Evolutionary conservation across 2,113 vertebrate species (phyloP).

Genomic region (Planiliza haematocheilus): DNA sequence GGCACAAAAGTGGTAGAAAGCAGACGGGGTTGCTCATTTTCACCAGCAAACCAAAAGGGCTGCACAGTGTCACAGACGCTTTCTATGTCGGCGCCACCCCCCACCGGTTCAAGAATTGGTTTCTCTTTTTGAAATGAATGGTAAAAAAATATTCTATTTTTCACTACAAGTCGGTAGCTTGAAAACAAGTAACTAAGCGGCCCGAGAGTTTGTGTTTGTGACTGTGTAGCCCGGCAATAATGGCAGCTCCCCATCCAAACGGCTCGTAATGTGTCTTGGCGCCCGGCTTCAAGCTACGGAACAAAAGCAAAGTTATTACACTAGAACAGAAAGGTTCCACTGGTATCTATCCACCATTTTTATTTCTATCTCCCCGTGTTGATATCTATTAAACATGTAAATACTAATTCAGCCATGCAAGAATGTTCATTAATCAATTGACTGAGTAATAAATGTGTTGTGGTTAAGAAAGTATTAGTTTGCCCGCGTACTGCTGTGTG

Average conservation of each 20-base stretch:
- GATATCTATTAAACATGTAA: conserved; percentile 56
- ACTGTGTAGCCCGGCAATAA: conserved; percentile 53
- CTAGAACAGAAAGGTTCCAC: conserved; percentile 1
- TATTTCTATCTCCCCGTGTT: conserved; percentile 11
- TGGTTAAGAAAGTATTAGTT: conserved; percentile 66
- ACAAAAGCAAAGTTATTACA: background rate
- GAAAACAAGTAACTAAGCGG: too few relatives aligned
- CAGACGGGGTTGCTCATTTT: conserved; percentile 48
- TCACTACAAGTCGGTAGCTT: too few relatives aligned
- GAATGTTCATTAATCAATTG: conserved; percentile 60
- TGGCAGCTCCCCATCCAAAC: conserved; percentile 48
- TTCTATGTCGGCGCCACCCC: too few relatives aligned
- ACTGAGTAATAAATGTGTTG: conserved; percentile 59
- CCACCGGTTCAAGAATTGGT: too few relatives aligned
- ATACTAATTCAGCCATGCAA: conserved; percentile 70
- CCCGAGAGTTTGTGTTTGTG: conserved; percentile 1
- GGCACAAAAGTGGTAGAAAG: conserved; percentile 25
- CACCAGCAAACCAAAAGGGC: conserved; percentile 78
- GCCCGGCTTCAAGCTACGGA: background rate
- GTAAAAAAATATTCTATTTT: too few relatives aligned
- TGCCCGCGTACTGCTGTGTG: conserved; percentile 67
- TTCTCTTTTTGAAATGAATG: too few relatives aligned
- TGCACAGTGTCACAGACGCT: conserved; percentile 36
- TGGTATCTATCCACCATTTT: background rate
- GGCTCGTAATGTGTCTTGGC: background rate